phyloP scores from a whole-genome alignment of 1,140 invertebrate genomes.

The Drosophila biarmipes region DNA sequence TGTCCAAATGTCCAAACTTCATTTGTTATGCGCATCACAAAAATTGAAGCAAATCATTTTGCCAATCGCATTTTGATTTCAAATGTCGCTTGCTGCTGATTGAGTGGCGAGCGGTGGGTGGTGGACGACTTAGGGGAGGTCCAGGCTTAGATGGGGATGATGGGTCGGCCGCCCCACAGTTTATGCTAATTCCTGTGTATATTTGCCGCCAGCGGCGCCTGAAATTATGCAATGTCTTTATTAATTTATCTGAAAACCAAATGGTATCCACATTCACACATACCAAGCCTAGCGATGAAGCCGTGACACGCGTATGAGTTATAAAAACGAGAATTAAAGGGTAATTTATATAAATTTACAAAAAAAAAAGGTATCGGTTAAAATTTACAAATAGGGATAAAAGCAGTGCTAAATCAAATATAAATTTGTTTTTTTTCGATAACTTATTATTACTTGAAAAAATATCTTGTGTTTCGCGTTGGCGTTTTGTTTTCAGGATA shows the following conservation, averaged over 20 bases:
- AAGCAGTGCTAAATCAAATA: no score
- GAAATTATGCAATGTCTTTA: conserved; percentile 81
- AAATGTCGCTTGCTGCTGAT: conserved; percentile 74
- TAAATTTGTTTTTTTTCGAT: no score
- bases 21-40: conserved; percentile 82
- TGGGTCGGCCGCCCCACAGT: conserved; percentile 53
- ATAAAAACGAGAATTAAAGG: no score
- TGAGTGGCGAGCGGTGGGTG: conserved; percentile 31
- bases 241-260: conserved; percentile 76
- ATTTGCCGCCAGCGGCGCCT: conserved; percentile 70
- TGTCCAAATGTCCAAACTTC: conserved; percentile 82
- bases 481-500: no score
- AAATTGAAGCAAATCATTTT: conserved; percentile 83
- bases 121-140: not conserved
- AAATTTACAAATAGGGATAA: no score
- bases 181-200: conserved; percentile 77
- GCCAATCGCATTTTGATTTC: conserved; percentile 83
- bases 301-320: conserved; percentile 16
- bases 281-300: conserved; percentile 25
- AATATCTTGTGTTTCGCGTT: no score
- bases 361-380: no score
- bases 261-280: conserved; percentile 34
- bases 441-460: no score
- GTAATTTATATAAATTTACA: not conserved
- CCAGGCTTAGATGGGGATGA: not conserved